Base-by-base conservation (phyloP, 2,797 vertebrate genomes). In the Paramormyrops hopkinsi region DNA sequence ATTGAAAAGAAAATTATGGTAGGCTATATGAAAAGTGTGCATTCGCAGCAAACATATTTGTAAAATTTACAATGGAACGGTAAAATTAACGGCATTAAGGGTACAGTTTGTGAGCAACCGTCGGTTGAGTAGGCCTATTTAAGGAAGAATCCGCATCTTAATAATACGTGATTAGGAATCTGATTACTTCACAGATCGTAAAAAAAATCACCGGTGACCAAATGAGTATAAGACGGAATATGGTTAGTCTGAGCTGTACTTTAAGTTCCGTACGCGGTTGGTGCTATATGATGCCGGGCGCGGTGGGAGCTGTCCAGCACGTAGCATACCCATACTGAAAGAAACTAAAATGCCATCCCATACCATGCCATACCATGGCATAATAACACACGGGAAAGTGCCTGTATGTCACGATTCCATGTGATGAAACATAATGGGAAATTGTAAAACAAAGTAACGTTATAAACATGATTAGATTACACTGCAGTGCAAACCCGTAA, bases 381-480 rank as follows among this genome's bases (percentile, higher is more conserved):
- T 33, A 37, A 50, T 62, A 37, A 25, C 46, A 76, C 19, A 8
- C 82, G 14, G 17, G 73, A 48, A 9, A 62, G 53, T 83, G 79
- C 82, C 82, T 91, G 92, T 92, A 92, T 90, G 94, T 89, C 91
- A 92, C 90, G 94, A 94, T 90, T 93, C 93, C 93, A 92, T 91
- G 92, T 94, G 93, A 93, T 84, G 69, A 91, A 91, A 92, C 92
- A 94, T 94, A 94, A 93, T 93, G 92, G 93, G 91, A 93, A 95
- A 95, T 94, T 93, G 93, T 94, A 94, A 95, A 92, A 93, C 93
- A 94, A 93, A 93, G 92, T 92, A 94, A 94, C 94, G 94, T 95
- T 93, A 94, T 94, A 93, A 91, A 94, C 95, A 92, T 94, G 94
- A 95, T 95, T 94, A 94, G 92, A 95, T 96, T 95, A 95, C 94